These are phyloP conservation scores for Pseudoatta argentina DNA, from an alignment of 1,140 invertebrate species.

Conservation along the genomic window DNA sequence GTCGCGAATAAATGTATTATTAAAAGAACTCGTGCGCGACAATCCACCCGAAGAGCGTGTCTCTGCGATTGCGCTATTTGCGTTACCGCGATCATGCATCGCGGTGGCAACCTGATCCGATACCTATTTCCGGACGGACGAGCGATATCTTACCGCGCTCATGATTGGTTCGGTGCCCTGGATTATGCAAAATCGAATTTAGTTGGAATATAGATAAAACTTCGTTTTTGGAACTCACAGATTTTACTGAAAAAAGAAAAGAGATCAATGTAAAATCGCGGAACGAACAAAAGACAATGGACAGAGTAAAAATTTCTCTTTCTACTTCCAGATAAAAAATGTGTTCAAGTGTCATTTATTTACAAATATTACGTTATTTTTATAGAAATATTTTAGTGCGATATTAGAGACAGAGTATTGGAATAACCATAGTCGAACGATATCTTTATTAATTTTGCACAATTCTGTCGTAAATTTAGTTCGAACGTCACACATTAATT, in stretches of 20 bases:
- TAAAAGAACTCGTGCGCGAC: slow-evolving; percentile 31
- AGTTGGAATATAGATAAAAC: background rate
- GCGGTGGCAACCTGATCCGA: slow-evolving; percentile 43
- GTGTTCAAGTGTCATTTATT: background rate
- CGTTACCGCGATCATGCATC: slow-evolving; percentile 26
- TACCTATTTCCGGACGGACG: slow-evolving; percentile 57
- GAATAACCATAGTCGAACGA: background rate
- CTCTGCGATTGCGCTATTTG: slow-evolving; percentile 27
- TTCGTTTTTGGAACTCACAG: slow-evolving; percentile 31
- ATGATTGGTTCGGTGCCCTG: slow-evolving; percentile 45
- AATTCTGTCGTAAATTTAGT: slow-evolving; percentile 6
- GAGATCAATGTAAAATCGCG: background rate
- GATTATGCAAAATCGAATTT: slow-evolving; percentile 58
- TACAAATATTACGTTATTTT: background rate
- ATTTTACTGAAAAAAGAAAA: slow-evolving; percentile 32
- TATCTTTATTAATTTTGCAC: slow-evolving; percentile 13
- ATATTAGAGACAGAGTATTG: background rate
- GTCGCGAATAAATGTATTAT: slow-evolving; percentile 69
- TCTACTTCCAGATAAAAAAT: background rate
- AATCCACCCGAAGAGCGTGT: background rate
- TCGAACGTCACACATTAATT: slow-evolving; percentile 17
- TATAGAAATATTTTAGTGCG: background rate
- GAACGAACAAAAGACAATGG: slow-evolving; percentile 8
- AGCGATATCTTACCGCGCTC: slow-evolving; percentile 52
- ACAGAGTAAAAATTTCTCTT: background rate